Conservation (phyloP, 2,113 vertebrate genomes). For the Chloropsis hardwickii region DNA sequence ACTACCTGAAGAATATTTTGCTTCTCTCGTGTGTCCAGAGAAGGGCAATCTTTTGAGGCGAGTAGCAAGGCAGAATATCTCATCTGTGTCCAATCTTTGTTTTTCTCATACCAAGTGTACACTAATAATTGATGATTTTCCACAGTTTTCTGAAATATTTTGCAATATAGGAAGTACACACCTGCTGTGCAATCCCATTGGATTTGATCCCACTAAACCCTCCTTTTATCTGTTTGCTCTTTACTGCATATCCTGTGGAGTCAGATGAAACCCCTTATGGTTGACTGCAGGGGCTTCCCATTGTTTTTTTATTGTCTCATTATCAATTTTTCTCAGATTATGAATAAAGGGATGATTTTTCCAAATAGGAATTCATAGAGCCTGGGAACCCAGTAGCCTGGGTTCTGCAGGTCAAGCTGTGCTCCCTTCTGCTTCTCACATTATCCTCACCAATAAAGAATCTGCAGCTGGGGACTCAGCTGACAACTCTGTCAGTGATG, state of each 20-base stretch:
- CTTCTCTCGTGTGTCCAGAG: background rate
- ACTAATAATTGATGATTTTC: background rate
- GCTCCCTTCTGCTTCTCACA: conserved; percentile 11
- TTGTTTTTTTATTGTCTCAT: conserved; percentile 21
- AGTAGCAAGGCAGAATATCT: background rate
- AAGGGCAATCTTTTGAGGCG: background rate
- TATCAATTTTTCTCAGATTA: conserved; percentile 29
- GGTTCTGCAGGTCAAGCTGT: conserved; percentile 20
- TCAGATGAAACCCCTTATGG: background rate
- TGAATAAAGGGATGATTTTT: conserved; percentile 32
- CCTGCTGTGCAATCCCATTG: background rate
- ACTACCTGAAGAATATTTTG: background rate
- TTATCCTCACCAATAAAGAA: conserved; percentile 38
- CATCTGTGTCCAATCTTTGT: background rate
- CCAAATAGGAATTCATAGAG: background rate
- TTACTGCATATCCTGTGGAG: background rate
- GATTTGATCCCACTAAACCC: background rate
- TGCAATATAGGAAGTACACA: background rate
- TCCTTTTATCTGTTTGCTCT: background rate
- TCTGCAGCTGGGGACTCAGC: background rate
- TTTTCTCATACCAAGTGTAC: background rate
- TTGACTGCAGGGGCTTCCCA: background rate
- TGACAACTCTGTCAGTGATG: conserved; percentile 21
- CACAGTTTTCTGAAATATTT: background rate
- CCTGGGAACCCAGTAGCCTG: background rate